Evolutionary conservation across 2,797 vertebrate genomes (phyloP), one percentile per base, ranked within the genome.

Genomic region (Tachyglossus aculeatus): DNA sequence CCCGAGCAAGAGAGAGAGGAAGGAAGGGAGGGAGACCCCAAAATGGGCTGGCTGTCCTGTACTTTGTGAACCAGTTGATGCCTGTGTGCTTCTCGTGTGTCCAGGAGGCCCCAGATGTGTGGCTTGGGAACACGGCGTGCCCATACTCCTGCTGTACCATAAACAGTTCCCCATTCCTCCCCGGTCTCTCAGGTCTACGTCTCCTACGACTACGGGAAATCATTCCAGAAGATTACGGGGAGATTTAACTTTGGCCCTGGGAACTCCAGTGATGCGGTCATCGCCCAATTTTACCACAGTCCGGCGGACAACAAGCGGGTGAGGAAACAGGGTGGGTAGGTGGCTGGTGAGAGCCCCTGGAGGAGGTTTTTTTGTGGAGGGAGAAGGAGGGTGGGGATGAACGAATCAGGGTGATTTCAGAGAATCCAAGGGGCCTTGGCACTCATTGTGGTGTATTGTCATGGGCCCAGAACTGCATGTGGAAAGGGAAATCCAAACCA

Each of bases 251-350:
- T 98, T 0, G 75, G 89, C 0, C 81, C 50, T 1, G 90, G 90
- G 21, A 96, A 94, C 45, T 62, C 22, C 29, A 95, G 82, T 2
- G 92, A 94, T 65, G 95, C 95, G 52, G 94, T 95, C 80, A 96
- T 99, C 4, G 93, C 96, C 10, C 98, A 99, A 92, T 99, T 99
- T 92, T 99, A 98, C 91, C 98, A 99, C 92, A 99, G 97, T 67
- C 98, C 97, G 0, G 95, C 94, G 0, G 97, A 99, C 91, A 98
- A 99, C 89, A 95, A 93, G 81, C 91, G 95, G 89, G 98, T 99
- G 85, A 95, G 95, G 81, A 61, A 5, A 10, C 50, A 11, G 36
- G 60, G 24, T 25, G 24, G 65, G 62, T 63, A 45, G 24, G 53
- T n/a, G 8, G 33, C 4, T 38, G 39, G 15, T 27, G 5, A 13